phyloP scores from a whole-genome alignment of 2,113 vertebrate genomes.

The Sinocyclocheilus grahami region DNA sequence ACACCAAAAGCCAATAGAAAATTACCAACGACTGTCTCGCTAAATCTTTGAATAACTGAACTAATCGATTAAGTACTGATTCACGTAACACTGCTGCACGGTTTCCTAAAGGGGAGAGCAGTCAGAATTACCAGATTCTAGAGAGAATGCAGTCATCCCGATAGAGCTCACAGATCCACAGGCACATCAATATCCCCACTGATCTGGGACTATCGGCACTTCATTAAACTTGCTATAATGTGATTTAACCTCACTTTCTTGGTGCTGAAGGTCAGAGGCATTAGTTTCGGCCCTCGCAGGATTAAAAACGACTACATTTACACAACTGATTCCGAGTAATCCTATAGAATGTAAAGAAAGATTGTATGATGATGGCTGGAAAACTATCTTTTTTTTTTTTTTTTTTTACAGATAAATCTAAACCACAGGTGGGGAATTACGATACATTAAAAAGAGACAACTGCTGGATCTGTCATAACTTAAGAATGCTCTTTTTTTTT shows the following conservation, averaged over 20 bases:
- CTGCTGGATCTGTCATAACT: neutral
- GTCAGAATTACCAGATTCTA: neutral
- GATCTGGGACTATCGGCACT: neutral
- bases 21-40: neutral
- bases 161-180: neutral
- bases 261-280: neutral
- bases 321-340: neutral
- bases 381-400: neutral
- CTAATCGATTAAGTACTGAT: neutral
- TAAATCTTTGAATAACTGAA: neutral
- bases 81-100: too few relatives aligned
- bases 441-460: neutral
- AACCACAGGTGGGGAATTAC: neutral
- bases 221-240: slow-evolving; percentile 40
- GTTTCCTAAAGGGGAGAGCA: neutral
- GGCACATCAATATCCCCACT: neutral
- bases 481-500: slow-evolving; percentile 44
- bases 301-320: neutral
- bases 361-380: neutral
- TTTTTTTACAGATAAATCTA: neutral
- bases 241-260: slow-evolving; percentile 11
- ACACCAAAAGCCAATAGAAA: neutral
- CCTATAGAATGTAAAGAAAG: neutral
- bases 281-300: neutral
- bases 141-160: neutral